Percentiles rank a stretch among this genome's conserved stretches.
These are phyloP conservation scores for Tapirus indicus DNA, from an alignment of 2,797 vertebrate species.

Conservation along the genomic window DNA sequence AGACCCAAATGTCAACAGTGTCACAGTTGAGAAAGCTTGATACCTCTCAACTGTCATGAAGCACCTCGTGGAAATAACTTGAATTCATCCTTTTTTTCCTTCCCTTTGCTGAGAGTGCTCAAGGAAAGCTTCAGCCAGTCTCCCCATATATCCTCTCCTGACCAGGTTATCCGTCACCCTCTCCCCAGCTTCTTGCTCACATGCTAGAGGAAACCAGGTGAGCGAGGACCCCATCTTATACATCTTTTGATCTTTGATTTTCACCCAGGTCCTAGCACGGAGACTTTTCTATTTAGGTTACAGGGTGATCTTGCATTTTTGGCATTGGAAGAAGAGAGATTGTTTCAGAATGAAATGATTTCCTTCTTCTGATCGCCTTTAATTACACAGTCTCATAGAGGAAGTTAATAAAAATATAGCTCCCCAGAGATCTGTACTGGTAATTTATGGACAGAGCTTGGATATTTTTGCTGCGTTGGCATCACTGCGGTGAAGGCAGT, in stretches of 20 bases:
- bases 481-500: neutral
- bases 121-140: neutral
- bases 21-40: neutral
- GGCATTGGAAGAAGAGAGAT: neutral
- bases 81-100: neutral
- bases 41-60: neutral
- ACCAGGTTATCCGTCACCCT: neutral
- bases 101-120: neutral
- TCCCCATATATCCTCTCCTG: neutral
- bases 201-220: neutral
- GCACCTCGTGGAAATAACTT: neutral
- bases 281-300: neutral
- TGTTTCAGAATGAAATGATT: conserved; percentile 45
- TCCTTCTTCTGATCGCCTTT: neutral
- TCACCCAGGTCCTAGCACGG: neutral
- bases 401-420: conserved; percentile 16
- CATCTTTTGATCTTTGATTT: neutral
- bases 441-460: neutral
- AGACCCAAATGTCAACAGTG: neutral
- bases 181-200: neutral
- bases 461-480: neutral
- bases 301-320: neutral
- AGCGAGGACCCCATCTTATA: neutral
- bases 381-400: neutral
- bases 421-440: neutral